Conservation (phyloP, 2,113 vertebrate species). For the Furnarius figulus region DNA sequence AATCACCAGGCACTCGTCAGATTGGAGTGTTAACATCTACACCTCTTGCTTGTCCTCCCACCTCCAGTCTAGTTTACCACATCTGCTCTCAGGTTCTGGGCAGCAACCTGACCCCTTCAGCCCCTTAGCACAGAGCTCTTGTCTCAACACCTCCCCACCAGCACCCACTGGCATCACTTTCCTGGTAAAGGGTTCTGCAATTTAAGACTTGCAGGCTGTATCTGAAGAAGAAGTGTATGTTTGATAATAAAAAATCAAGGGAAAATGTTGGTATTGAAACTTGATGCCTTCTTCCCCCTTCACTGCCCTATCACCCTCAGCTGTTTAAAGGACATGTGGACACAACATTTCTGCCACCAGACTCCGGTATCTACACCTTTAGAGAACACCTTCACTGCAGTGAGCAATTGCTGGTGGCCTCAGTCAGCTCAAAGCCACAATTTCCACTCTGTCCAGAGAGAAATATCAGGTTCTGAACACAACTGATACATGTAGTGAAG, state of each 20-base stretch:
- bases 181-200: background rate
- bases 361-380: background rate
- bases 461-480: background rate
- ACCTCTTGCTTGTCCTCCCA: background rate
- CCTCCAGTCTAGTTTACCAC: background rate
- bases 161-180: background rate
- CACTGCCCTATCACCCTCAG: accelerated
- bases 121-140: background rate
- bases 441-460: background rate
- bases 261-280: background rate
- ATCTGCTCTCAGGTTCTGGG: background rate
- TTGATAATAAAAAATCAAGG: background rate
- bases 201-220: background rate
- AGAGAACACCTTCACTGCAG: background rate
- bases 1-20: background rate
- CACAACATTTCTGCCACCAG: background rate
- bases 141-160: background rate
- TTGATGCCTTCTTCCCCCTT: background rate
- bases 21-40: background rate
- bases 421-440: background rate
- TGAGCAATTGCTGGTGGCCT: background rate
- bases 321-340: background rate
- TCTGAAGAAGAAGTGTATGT: background rate
- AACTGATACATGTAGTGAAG: background rate
- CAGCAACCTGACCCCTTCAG: background rate